Evolutionary conservation across 92 coral and sea anemone genomes (phyloP).

Genomic region (Phymanthus crucifer): DNA sequence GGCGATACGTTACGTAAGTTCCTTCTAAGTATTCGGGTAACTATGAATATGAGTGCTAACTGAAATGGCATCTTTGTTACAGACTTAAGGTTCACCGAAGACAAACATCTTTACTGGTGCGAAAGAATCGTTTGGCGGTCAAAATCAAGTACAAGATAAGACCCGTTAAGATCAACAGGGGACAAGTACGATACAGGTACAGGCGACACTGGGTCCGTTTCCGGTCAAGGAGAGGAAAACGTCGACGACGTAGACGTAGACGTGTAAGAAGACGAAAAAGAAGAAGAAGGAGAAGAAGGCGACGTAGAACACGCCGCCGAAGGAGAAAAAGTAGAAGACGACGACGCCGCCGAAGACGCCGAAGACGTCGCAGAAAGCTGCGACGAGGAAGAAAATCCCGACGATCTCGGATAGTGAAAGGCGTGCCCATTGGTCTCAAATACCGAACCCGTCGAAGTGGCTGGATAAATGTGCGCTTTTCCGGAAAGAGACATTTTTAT

Average conservation of each 20-base stretch:
- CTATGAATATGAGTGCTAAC: too few species aligned
- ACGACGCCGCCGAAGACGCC: conserved; percentile 5
- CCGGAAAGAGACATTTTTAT: conserved; percentile 17
- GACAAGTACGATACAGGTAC: neutral
- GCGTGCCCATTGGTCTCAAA: neutral
- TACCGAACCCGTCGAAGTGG: conserved; percentile 10
- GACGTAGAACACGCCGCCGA: conserved; percentile 1
- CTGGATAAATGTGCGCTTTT: conserved; percentile 15
- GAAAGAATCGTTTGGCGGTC: neutral
- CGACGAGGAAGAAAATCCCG: neutral
- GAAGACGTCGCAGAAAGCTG: conserved; percentile 2
- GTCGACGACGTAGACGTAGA: conserved; percentile 16
- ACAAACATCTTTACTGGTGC: neutral
- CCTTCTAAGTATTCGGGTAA: too few species aligned
- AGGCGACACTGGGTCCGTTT: conserved; percentile 6
- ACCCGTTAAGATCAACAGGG: conserved; percentile 2
- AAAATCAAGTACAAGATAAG: neutral
- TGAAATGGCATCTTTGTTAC: neutral
- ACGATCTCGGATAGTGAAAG: neutral
- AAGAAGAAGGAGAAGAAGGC: conserved; percentile 3
- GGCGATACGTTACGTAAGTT: conserved; percentile 2
- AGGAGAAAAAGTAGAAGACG: neutral
- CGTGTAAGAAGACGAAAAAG: neutral
- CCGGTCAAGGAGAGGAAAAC: neutral
- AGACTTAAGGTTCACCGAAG: neutral